A percentile compares a stretch with the other conserved stretches of the same genome.
Conservation (phyloP, 2,888 invertebrate genomes). For the Loripinus fragilis region DNA sequence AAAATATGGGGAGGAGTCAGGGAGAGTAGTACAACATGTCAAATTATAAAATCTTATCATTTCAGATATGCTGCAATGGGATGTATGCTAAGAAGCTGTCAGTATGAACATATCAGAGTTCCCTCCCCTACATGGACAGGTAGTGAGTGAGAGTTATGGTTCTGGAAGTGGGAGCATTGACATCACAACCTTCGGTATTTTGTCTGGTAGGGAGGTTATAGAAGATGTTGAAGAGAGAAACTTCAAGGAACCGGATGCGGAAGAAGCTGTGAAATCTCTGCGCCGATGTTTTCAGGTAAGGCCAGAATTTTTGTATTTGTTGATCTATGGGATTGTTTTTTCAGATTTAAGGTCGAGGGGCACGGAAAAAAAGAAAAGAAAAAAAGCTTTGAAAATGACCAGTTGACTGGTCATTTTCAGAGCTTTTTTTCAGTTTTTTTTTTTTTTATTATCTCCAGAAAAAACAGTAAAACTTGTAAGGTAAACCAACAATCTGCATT, state of each 20-base stretch:
- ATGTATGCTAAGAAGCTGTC: background rate
- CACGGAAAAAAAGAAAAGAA: too few species aligned
- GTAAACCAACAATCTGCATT: too few species aligned
- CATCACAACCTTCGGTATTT: conserved; percentile 30
- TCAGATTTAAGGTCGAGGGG: too few species aligned
- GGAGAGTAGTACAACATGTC: background rate
- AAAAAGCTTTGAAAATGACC: too few species aligned
- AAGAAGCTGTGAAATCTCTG: conserved; percentile 71
- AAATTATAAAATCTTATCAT: background rate
- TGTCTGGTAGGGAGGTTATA: conserved; percentile 40
- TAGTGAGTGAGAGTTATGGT: conserved; percentile 17
- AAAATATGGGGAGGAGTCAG: background rate
- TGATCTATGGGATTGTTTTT: too few species aligned
- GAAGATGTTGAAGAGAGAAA: conserved; percentile 28
- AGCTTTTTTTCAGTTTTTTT: too few species aligned
- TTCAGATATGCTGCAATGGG: background rate
- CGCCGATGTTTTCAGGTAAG: conserved; percentile 71
- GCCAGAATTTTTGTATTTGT: background rate
- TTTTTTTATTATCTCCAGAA: too few species aligned
- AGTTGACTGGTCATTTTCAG: too few species aligned
- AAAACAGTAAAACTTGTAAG: too few species aligned
- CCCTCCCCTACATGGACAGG: conserved; percentile 52
- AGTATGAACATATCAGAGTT: conserved; percentile 47
- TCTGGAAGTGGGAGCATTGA: conserved; percentile 11
- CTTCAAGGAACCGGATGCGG: conserved; percentile 73